Evolutionary conservation across 2,888 invertebrate genomes (phyloP).

Genomic region (Masnerella sp.): DNA sequence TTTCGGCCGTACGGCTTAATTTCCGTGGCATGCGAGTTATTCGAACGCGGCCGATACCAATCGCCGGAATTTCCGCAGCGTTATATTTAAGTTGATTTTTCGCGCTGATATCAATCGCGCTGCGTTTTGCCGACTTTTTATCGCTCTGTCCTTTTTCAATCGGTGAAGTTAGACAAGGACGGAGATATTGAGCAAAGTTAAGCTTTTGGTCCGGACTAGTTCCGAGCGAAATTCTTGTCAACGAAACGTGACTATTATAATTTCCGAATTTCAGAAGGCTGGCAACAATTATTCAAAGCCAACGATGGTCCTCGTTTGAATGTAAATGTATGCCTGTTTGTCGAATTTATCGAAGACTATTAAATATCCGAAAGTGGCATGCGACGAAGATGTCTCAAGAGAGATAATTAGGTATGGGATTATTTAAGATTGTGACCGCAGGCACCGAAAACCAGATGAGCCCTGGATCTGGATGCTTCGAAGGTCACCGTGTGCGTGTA

Average conservation of each 20-base stretch:
- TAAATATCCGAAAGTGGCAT: slow-evolving; percentile 60
- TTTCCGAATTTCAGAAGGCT: slow-evolving; percentile 50
- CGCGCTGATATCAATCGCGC: slow-evolving; percentile 28
- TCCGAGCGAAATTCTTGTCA: slow-evolving; percentile 43
- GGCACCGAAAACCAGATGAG: slow-evolving; percentile 60
- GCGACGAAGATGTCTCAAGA: slow-evolving; percentile 62
- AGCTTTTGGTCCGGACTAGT: slow-evolving; percentile 36
- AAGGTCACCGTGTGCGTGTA: slow-evolving; percentile 46
- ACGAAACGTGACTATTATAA: slow-evolving; percentile 49
- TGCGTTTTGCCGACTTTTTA: slow-evolving; percentile 10
- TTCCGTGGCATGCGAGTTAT: slow-evolving; percentile 23
- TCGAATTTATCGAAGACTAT: slow-evolving; percentile 59
- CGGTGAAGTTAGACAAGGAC: too few species aligned
- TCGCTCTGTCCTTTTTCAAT: too few species aligned
- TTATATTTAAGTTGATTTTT: slow-evolving; percentile 47
- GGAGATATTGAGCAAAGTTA: too few species aligned
- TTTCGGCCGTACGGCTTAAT: slow-evolving; percentile 12
- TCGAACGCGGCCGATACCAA: slow-evolving; percentile 20
- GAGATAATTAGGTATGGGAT: slow-evolving; percentile 63
- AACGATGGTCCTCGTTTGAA: slow-evolving; percentile 54
- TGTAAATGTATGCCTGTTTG: slow-evolving; percentile 58
- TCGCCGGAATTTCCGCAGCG: slow-evolving; percentile 35
- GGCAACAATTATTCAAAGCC: slow-evolving; percentile 55
- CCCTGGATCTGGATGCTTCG: slow-evolving; percentile 61
- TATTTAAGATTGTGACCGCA: slow-evolving; percentile 61